A percentile compares a stretch with the other conserved stretches of the same genome.
Evolutionary conservation across 2,113 vertebrate genomes (phyloP).

Genomic region (Gallinago media): DNA sequence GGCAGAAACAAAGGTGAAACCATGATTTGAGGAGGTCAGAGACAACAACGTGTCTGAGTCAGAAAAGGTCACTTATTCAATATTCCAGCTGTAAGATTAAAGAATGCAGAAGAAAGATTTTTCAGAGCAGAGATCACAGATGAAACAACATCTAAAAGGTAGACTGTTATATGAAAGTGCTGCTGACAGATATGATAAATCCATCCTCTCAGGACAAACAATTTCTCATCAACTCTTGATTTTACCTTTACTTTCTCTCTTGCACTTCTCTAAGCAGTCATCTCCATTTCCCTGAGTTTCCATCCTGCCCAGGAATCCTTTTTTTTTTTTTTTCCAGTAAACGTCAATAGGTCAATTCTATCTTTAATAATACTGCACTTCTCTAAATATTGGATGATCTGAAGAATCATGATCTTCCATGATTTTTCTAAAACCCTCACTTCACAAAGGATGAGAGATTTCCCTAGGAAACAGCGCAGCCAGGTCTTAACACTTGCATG

Average conservation of each 20-base stretch:
- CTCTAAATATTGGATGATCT: not conserved
- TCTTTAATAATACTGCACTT: not conserved
- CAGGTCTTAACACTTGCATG: not conserved
- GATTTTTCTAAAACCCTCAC: not conserved
- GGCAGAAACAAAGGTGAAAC: slow-evolving; percentile 52
- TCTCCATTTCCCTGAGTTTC: not conserved
- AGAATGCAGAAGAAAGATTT: slow-evolving; percentile 22
- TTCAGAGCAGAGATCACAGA: slow-evolving; percentile 46
- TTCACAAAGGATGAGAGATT: not conserved
- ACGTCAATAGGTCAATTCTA: not conserved
- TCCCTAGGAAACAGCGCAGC: not conserved
- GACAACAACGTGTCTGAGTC: slow-evolving; percentile 31
- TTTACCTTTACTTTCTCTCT: not conserved
- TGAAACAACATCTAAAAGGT: slow-evolving; percentile 33
- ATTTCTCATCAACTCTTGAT: not conserved
- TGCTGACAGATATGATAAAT: slow-evolving; percentile 1
- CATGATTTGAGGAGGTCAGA: slow-evolving; percentile 51
- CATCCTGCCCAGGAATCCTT: not conserved
- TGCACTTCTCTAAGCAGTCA: not conserved
- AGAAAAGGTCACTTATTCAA: slow-evolving; percentile 54
- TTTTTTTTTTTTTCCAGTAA: not conserved
- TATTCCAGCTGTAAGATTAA: slow-evolving; percentile 60
- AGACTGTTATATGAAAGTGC: slow-evolving; percentile 1
- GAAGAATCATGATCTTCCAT: not conserved
- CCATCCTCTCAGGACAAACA: not conserved